Conservation (phyloP, 1,140 invertebrate species). For the Drosophila carrolli region DNA sequence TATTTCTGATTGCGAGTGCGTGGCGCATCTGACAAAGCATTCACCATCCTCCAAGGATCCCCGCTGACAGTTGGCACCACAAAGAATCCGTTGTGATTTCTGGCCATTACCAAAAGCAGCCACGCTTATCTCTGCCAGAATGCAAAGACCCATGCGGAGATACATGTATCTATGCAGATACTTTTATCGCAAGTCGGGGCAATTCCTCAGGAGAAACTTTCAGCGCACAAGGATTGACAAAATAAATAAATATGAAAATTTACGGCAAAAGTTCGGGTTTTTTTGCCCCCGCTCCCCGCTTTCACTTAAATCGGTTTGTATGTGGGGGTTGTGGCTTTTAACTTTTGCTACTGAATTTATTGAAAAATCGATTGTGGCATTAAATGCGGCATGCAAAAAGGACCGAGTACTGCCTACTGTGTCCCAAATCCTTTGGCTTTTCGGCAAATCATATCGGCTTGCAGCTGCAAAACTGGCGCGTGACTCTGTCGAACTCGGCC, state of each 20-base stretch:
- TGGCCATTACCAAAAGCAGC: constrained; percentile 72
- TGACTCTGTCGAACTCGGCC: constrained; percentile 70
- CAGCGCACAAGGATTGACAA: constrained; percentile 74
- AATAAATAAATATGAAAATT: constrained; percentile 84
- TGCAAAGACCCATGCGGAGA: constrained; percentile 44
- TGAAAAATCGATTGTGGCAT: constrained; percentile 80
- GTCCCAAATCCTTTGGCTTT: constrained; percentile 75
- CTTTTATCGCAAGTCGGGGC: constrained; percentile 54
- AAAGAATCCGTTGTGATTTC: constrained; percentile 71
- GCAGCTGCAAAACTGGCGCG: constrained; percentile 68
- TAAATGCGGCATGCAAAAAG: constrained; percentile 48
- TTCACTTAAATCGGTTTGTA: constrained; percentile 50
- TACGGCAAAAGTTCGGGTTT: constrained; percentile 70
- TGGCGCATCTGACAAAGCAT: constrained; percentile 48
- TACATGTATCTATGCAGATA: constrained; percentile 60
- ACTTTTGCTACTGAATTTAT: constrained; percentile 70
- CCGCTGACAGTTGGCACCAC: constrained; percentile 59
- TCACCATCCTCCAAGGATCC: constrained; percentile 7
- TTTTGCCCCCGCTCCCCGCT: constrained; percentile 21
- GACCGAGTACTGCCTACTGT: constrained; percentile 60
- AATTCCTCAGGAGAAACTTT: constrained; percentile 51
- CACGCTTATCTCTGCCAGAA: constrained; percentile 60
- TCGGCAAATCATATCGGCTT: constrained; percentile 74
- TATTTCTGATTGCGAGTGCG: constrained; percentile 76
- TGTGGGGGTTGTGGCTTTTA: constrained; percentile 58